Percentiles rank a stretch among this genome's conserved stretches.
Conservation (phyloP, 2,113 vertebrate species). For the Amblyornis subalaris region DNA sequence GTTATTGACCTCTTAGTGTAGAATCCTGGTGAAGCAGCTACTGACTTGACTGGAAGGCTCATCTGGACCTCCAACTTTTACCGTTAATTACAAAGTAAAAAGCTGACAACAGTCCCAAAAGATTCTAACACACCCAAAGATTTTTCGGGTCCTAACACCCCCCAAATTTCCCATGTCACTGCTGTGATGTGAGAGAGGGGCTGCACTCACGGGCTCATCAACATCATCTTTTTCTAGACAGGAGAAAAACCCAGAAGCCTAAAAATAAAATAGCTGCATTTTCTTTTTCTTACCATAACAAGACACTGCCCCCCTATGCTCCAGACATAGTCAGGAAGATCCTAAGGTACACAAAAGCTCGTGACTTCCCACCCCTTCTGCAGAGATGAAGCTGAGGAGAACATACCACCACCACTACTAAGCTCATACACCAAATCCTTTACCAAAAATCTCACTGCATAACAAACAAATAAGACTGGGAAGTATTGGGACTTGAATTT, state of each 20-base stretch:
- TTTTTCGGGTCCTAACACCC: accelerated
- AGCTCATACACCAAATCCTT: neutral
- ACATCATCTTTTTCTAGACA: neutral
- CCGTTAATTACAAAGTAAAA: neutral
- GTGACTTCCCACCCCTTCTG: neutral
- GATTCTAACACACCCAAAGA: neutral
- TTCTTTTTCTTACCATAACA: neutral
- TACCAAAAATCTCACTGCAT: neutral
- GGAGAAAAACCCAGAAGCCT: neutral
- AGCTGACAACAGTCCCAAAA: neutral
- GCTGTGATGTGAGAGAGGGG: neutral
- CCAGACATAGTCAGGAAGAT: neutral
- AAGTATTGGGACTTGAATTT: neutral
- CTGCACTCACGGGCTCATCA: neutral
- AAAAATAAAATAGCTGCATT: neutral
- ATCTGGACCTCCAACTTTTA: neutral
- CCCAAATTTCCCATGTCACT: neutral
- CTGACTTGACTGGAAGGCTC: neutral
- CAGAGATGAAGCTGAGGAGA: neutral
- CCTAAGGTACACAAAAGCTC: neutral
- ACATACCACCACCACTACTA: neutral
- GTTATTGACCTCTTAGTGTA: neutral
- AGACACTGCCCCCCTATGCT: neutral
- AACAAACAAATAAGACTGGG: neutral
- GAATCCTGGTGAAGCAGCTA: neutral